Conservation (phyloP, 1,140 invertebrate species). For the Wasmannia auropunctata region DNA sequence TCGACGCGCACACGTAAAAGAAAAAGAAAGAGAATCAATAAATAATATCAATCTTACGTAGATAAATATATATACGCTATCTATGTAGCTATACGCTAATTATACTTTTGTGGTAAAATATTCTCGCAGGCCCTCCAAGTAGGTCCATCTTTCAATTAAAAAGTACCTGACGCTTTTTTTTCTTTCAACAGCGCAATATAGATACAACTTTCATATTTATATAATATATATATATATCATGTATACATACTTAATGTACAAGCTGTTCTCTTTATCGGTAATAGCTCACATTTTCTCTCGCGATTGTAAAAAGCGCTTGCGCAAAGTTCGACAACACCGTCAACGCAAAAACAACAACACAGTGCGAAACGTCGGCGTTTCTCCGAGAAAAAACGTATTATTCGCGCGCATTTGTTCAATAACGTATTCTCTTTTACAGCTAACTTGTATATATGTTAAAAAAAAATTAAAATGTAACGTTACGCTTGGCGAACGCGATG, state of each 20-base stretch:
- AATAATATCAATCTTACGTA: constrained; percentile 79
- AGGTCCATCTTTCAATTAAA: constrained; percentile 69
- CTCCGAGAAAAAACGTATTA: constrained; percentile 9
- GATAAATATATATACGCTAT: constrained; percentile 78
- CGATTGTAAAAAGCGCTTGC: constrained; percentile 34
- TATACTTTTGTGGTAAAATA: constrained; percentile 83
- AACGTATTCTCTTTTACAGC: constrained; percentile 35
- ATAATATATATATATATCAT: constrained; percentile 8
- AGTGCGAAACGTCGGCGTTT: background rate
- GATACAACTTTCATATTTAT: constrained; percentile 64
- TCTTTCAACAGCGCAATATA: constrained; percentile 56
- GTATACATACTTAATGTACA: constrained; percentile 65
- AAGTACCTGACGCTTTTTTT: constrained; percentile 28
- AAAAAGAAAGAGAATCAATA: constrained; percentile 75
- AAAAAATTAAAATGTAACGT: constrained; percentile 18
- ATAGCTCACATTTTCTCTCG: constrained; percentile 41
- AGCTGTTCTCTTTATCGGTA: constrained; percentile 66
- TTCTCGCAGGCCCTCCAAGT: constrained; percentile 71
- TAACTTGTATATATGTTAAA: background rate
- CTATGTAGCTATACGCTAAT: constrained; percentile 76
- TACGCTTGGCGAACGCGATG: background rate
- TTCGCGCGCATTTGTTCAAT: background rate
- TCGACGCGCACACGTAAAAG: constrained; percentile 17
- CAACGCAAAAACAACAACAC: constrained; percentile 46
- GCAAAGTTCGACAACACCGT: constrained; percentile 28